phyloP scores from a whole-genome alignment of 2,888 invertebrate species.

The Carterocephalus palaemon region DNA sequence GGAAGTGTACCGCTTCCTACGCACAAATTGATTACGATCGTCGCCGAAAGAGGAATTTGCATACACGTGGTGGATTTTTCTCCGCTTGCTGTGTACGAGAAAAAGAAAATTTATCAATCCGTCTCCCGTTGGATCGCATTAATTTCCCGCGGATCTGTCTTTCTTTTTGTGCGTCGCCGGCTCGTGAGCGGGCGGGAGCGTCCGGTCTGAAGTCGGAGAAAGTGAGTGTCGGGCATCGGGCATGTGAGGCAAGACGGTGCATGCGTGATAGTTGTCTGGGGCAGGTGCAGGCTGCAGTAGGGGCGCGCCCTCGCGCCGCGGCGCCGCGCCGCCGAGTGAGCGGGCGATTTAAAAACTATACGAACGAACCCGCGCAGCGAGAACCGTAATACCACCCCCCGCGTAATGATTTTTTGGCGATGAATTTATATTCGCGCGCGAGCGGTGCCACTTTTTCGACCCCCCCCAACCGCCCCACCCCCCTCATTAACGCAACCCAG shows the following conservation, averaged over 20 bases:
- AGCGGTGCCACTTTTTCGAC: conserved; percentile 80
- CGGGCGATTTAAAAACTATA: conserved; percentile 79
- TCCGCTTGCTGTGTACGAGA: conserved; percentile 14
- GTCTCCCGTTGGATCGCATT: conserved; percentile 22
- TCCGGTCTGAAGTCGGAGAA: background rate
- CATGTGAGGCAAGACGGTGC: conserved; percentile 41
- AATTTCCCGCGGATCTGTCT: conserved; percentile 12
- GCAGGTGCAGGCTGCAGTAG: conserved; percentile 52
- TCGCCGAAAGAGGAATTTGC: conserved; percentile 72
- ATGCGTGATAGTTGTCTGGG: conserved; percentile 56
- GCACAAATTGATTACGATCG: conserved; percentile 78
- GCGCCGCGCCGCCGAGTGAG: conserved; percentile 72
- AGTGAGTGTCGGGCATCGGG: conserved; percentile 15
- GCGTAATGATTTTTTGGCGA: conserved; percentile 93
- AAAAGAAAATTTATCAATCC: conserved; percentile 23
- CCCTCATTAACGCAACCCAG: conserved; percentile 82
- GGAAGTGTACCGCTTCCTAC: conserved; percentile 65
- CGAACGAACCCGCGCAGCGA: conserved; percentile 73
- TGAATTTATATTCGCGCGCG: conserved; percentile 86
- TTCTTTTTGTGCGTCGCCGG: no score
- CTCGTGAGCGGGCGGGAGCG: no score
- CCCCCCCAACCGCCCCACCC: conserved; percentile 62
- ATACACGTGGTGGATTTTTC: conserved; percentile 54
- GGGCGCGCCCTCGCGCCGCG: conserved; percentile 63
- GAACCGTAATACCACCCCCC: conserved; percentile 84